A percentile compares a stretch with the other conserved stretches of the same genome.
Conservation (phyloP, 2,113 vertebrate genomes). For the Pachyramphus minor region DNA sequence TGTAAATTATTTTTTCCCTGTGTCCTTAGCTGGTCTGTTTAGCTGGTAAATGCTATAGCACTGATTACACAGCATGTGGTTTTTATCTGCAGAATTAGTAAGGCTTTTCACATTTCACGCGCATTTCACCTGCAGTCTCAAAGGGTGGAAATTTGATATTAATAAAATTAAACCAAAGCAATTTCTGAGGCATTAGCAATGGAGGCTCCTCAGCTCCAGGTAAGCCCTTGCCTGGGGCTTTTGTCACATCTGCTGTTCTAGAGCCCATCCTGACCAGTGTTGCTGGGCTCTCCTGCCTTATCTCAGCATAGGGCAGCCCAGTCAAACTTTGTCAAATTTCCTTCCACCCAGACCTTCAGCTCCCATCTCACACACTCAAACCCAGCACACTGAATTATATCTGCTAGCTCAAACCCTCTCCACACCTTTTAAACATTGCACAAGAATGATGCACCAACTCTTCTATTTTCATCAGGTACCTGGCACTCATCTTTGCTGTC, state of each 20-base stretch:
- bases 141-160: neutral
- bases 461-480: neutral
- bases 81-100: neutral
- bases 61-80: neutral
- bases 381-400: accelerated
- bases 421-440: neutral
- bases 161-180: neutral
- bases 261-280: neutral
- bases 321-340: neutral
- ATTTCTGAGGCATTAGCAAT: neutral
- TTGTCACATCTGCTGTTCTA: accelerated
- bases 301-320: neutral
- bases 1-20: neutral
- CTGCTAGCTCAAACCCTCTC: neutral
- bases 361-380: neutral
- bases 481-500: neutral
- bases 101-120: neutral
- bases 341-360: neutral
- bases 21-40: neutral
- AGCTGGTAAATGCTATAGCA: neutral
- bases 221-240: neutral
- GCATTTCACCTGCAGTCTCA: neutral
- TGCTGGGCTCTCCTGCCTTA: neutral
- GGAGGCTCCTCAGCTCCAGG: neutral
- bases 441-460: neutral